Conservation (phyloP, 2,888 invertebrate genomes). For the Lapara coniferarum region DNA sequence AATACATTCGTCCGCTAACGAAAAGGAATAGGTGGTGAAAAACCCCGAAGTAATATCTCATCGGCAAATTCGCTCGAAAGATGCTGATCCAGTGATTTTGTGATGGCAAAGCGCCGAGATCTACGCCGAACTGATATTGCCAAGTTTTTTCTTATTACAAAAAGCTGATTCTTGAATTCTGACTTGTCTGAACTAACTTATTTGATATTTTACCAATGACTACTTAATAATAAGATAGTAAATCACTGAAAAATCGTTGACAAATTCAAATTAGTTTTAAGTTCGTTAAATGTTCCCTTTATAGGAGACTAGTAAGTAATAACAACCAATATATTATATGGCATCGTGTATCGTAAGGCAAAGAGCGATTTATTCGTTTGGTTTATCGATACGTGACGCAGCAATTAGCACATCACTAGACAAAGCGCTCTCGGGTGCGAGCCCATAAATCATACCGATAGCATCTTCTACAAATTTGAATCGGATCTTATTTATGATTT, state of each 20-base stretch:
- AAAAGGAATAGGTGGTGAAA: slow-evolving; percentile 60
- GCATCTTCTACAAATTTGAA: slow-evolving; percentile 85
- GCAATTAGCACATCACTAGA: slow-evolving; percentile 82
- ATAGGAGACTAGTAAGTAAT: background rate
- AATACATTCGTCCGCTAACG: slow-evolving; percentile 56
- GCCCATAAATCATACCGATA: slow-evolving; percentile 83
- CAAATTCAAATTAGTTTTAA: slow-evolving; percentile 18
- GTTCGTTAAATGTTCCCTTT: background rate
- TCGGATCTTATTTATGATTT: slow-evolving; percentile 85
- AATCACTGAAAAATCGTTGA: slow-evolving; percentile 2
- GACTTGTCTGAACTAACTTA: slow-evolving; percentile 20
- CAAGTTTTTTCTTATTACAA: slow-evolving; percentile 20
- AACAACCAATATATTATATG: background rate
- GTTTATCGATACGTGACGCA: slow-evolving; percentile 68
- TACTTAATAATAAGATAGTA: background rate
- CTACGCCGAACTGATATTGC: slow-evolving; percentile 35
- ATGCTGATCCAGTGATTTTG: slow-evolving; percentile 57
- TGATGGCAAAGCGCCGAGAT: slow-evolving; percentile 46
- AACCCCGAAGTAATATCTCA: slow-evolving; percentile 61
- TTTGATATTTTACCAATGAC: background rate
- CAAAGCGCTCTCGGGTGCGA: slow-evolving; percentile 79
- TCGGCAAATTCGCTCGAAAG: slow-evolving; percentile 60
- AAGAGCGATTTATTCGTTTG: slow-evolving; percentile 43
- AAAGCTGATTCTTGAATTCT: slow-evolving; percentile 6
- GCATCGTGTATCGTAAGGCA: slow-evolving; percentile 32